Base-by-base conservation (phyloP, 2,797 vertebrate species). In the Borostomias antarcticus region DNA sequence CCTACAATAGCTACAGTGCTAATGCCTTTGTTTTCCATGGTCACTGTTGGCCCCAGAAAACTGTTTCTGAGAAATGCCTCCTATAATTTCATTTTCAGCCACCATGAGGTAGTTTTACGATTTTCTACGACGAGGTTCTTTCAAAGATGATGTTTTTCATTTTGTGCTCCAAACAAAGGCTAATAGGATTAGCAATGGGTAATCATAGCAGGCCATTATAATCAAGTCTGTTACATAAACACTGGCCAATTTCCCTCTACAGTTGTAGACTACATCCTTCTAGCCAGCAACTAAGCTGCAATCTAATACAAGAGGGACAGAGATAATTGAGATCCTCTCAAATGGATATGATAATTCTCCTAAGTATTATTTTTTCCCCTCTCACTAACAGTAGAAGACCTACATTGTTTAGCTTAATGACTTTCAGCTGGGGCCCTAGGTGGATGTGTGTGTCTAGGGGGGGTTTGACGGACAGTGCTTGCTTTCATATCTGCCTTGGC, bases 371-470 rank as follows among this genome's bases (percentile, higher is more conserved):
- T 93, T 91, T 78, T 54, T 79, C 75, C 58, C 75, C 59, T 51
- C 62, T 89, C 91, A 89, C 91, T 88, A 94, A 93, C 92, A 93
- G 94, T 93, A 93, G 95, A 93, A 92, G 92, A 94, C 92, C 93
- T 91, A 90, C 92, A 94, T 92, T 95, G 95, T 95, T 95, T 87
- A 86, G 80, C 82, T 88, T 95, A 96, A 98, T 96, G 92, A 89
- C 91, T 96, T 94, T 95, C 95, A 96, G 95, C 94, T 98, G 96
- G 88, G 82, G 71, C 89, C 89, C 89, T 90, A 88, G 1, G 17
- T 45, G 15, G 4, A 17, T 45, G 40, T 43, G 40, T 43, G 17
- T 45, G 40, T 45, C 13, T n/a, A 1, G 3, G 40, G 40, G 37
- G 50, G 59, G 51, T 94, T 94, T 94, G 93, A 95, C 94, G 95